phyloP scores from a whole-genome alignment of 2,113 vertebrate genomes.

The Typhlomys cinereus region DNA sequence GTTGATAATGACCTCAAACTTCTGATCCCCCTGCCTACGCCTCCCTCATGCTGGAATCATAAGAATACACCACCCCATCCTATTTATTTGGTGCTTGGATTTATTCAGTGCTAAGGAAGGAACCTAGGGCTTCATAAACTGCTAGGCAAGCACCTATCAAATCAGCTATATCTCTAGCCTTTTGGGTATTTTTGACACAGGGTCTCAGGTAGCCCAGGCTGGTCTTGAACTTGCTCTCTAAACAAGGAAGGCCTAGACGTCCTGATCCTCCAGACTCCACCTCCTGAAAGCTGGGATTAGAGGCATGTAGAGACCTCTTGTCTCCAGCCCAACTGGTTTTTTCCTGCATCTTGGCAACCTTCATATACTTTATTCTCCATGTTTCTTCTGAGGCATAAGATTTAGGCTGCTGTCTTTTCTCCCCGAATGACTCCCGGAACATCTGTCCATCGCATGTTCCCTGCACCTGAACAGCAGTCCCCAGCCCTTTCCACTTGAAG shows the following conservation, averaged over 20 bases:
- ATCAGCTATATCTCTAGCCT: no score
- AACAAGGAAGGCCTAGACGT: neutral
- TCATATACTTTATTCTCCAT: neutral
- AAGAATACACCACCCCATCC: no score
- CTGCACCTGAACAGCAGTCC: neutral
- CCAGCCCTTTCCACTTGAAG: neutral
- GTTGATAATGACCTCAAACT: no score
- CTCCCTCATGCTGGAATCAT: no score
- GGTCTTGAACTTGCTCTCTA: neutral
- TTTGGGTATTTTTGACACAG: neutral
- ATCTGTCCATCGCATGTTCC: constrained; percentile 12
- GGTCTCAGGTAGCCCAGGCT: neutral
- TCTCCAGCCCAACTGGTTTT: neutral
- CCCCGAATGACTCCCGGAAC: constrained; percentile 36
- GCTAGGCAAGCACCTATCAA: no score
- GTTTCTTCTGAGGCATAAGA: neutral
- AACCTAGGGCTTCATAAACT: no score
- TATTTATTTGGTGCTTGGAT: no score
- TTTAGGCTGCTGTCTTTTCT: neutral
- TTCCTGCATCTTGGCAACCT: neutral
- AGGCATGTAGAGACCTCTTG: neutral
- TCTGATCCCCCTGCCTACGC: no score
- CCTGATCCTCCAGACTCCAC: neutral
- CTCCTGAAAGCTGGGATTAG: neutral
- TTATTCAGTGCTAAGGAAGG: no score